phyloP scores from a whole-genome alignment of 2,113 vertebrate genomes.

The Elaphurus davidianus region DNA sequence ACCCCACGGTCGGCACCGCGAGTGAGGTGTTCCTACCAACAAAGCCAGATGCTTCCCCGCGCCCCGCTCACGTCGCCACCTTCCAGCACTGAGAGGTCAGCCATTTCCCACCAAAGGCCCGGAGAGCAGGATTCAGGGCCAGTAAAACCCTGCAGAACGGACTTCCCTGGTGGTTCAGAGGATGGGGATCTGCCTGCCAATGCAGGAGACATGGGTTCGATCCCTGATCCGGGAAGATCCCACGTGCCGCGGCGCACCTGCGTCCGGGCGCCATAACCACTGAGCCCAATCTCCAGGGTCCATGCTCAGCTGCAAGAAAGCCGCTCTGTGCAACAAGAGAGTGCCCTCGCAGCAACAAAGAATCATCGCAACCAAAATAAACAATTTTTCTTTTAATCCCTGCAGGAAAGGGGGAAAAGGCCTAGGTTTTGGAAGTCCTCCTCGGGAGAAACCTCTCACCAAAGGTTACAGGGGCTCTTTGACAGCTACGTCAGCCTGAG shows the following conservation, averaged over 20 bases:
- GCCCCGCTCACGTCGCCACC: fast-evolving
- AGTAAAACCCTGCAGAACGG: not conserved
- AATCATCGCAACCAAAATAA: not conserved
- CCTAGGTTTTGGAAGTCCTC: too few relatives aligned
- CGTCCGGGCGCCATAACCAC: not conserved
- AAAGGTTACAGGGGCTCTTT: not conserved
- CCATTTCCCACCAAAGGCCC: not conserved
- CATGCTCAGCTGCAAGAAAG: not conserved
- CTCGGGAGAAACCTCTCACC: not conserved
- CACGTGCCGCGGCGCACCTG: not conserved
- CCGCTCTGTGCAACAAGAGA: not conserved
- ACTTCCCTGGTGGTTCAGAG: not conserved
- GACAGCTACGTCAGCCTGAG: not conserved
- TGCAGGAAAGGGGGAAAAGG: fast-evolving
- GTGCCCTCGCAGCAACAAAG: not conserved
- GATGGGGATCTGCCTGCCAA: not conserved
- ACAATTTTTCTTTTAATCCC: not conserved
- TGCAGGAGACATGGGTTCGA: not conserved
- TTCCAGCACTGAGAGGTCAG: not conserved
- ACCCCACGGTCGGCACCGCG: fast-evolving
- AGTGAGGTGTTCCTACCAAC: not conserved
- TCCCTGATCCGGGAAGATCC: not conserved
- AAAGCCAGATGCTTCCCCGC: fast-evolving
- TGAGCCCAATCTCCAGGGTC: not conserved
- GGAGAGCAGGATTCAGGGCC: not conserved